A percentile compares a stretch with the other conserved stretches of the same genome.
These are phyloP conservation scores for Micrasema minimum DNA, from an alignment of 1,140 invertebrate species.

Conservation along the genomic window DNA sequence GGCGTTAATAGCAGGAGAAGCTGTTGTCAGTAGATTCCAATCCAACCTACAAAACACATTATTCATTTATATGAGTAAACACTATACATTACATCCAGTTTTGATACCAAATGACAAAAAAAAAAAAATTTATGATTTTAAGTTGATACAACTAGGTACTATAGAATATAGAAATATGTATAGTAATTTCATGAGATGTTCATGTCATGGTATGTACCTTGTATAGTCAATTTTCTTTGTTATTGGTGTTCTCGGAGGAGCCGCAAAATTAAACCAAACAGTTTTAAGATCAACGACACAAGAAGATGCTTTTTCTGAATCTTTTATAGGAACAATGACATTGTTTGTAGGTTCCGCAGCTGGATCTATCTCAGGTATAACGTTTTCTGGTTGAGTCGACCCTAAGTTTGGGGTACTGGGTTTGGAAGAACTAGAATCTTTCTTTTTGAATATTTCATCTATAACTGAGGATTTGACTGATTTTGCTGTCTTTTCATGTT, in stretches of 20 bases:
- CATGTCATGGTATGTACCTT: too few relatives aligned
- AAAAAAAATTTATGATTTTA: constrained; percentile 1
- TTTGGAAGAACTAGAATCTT: constrained; percentile 61
- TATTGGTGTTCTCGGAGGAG: constrained; percentile 92
- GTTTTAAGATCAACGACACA: constrained; percentile 88
- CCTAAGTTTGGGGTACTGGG: constrained; percentile 65
- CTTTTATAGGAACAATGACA: constrained; percentile 62
- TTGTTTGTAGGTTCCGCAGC: constrained; percentile 55
- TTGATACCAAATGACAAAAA: constrained; percentile 12
- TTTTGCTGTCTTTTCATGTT: constrained; percentile 61
- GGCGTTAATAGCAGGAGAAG: constrained; percentile 94
- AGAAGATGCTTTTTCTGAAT: constrained; percentile 78
- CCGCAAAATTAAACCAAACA: constrained; percentile 98
- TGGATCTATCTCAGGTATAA: constrained; percentile 55
- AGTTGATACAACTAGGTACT: too few relatives aligned
- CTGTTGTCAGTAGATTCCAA: constrained; percentile 96
- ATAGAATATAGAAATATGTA: too few relatives aligned
- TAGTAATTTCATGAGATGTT: too few relatives aligned
- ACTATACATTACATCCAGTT: neutral
- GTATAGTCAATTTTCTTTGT: constrained; percentile 96
- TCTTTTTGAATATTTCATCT: constrained; percentile 65
- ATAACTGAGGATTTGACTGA: constrained; percentile 60
- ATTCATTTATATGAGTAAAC: neutral
- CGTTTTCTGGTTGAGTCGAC: constrained; percentile 53
- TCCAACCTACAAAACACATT: constrained; percentile 74